Conservation (phyloP, 2,113 vertebrate species). For the Taxidea taxus region DNA sequence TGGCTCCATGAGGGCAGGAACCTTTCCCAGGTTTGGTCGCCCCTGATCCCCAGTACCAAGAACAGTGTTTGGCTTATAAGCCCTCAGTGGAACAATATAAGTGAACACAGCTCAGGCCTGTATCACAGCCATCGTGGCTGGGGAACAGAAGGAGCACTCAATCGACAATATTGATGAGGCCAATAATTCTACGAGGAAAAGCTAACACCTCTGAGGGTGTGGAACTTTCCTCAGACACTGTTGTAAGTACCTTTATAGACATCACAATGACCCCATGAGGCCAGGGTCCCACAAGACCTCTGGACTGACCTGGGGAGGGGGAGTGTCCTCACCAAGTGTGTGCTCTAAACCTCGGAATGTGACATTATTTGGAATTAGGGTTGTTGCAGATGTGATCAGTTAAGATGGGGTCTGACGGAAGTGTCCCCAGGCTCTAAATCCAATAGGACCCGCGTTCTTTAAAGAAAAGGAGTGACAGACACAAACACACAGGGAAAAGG, state of each 20-base stretch:
- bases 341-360: background rate
- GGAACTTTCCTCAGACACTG: background rate
- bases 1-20: background rate
- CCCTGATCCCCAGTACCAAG: too few species aligned
- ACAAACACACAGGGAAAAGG: rapidly evolving
- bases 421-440: background rate
- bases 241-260: background rate
- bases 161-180: rapidly evolving
- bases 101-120: too few species aligned
- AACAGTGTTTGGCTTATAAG: background rate
- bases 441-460: background rate
- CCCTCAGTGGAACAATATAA: too few species aligned
- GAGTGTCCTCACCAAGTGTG: background rate
- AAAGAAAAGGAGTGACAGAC: background rate
- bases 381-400: background rate
- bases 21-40: background rate
- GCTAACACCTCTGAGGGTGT: rapidly evolving
- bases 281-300: background rate
- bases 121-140: rapidly evolving
- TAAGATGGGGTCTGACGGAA: background rate
- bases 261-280: background rate
- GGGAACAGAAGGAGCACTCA: background rate
- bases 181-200: rapidly evolving
- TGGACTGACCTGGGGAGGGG: background rate
- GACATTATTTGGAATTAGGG: background rate